Evolutionary conservation across 1,140 invertebrate species (phyloP), one percentile per base, ranked within the genome.

Genomic region (Sycobia sp.): DNA sequence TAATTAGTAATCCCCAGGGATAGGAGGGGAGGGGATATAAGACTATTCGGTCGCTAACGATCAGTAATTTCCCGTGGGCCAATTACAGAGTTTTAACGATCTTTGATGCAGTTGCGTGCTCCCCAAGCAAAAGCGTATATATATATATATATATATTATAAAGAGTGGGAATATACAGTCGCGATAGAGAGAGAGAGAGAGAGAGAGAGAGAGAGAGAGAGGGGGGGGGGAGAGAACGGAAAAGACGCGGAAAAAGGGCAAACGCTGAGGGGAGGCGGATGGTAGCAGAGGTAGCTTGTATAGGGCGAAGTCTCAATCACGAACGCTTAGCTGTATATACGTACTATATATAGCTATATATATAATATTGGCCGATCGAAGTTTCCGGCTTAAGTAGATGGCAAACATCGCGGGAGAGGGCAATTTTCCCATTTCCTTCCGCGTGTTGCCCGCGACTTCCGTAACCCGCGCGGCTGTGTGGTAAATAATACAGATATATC

Each of bases 31-130:
- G 44, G n/a, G 14, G n/a, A n/a, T n/a, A n/a, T n/a, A n/a, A n/a
- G n/a, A 39, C n/a, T 50, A 34, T 66, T 72, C 64, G 65, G 36
- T 47, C 51, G 18, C 61, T 67, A 65, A 67, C 66, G 66, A 69
- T 69, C 62, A 44, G 67, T 66, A 67, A 71, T 72, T 68, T 65
- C 25, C 43, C 51, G 34, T 25, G 36, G 60, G 59, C 55, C 59
- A 71, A 72, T 72, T 72, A 65, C 13, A 4, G 43, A 62, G 51
- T 59, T 43, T 62, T 61, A 65, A 66, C 65, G 62, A 60, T 68
- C 46, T 41, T 14, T 41, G 49, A 49, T 27, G 53, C 58, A 29
- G 41, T 44, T 55, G 25, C 36, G 34, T 60, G 38, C 14, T 36
- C 3, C 10, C 23, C 49, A 38, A 46, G 50, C 51, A 20, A 53